Evolutionary conservation across 2,113 vertebrate genomes (phyloP), one percentile per base, ranked within the genome.

Genomic region (Phylloscopus whistleri): DNA sequence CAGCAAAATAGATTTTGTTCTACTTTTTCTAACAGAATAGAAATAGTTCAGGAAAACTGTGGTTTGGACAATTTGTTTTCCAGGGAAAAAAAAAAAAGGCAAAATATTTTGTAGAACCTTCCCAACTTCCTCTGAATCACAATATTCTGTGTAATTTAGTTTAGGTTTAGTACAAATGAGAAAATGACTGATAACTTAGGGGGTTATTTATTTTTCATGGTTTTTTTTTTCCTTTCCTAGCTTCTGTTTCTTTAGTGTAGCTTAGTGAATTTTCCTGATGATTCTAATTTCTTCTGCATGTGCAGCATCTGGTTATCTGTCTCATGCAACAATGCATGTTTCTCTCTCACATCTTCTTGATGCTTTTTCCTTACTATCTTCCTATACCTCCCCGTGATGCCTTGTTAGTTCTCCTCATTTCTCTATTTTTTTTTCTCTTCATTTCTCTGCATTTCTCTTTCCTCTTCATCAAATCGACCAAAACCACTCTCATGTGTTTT

Each of bases 11-110:
- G 53, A 44, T 55, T 89, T 81, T 81, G 21, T 81, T 89, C 55
- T 75, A 8, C 21, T 74, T 94, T 94, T 89, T 33, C 52, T 78
- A 74, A 41, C 19, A 74, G 30, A 67, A 83, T 30, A 53, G 22
- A 87, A 85, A 66, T 13, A 19, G 75, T 93, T 80, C 63, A 67
- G 63, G 79, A 90, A 83, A 87, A 74, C 0, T 43, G 13, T 53
- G 13, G 39, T 80, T 84, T 79, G 27, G 49, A 63, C 27, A 33
- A 41, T 86, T 83, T 1, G 7, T 69, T 94, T 95, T 88, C 35
- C 30, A 35, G 43, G 17, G 18, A 9, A 9, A 0, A 26, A 31
- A 74, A 17, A 15, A 17, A 15, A 56, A 44, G 1, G 0, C 10
- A 37, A 63, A 69, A 44, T 14, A 37, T 72, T 82, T 83, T 90